phyloP scores from a whole-genome alignment of 2,888 invertebrate species.

The Pachydiplax longipennis region DNA sequence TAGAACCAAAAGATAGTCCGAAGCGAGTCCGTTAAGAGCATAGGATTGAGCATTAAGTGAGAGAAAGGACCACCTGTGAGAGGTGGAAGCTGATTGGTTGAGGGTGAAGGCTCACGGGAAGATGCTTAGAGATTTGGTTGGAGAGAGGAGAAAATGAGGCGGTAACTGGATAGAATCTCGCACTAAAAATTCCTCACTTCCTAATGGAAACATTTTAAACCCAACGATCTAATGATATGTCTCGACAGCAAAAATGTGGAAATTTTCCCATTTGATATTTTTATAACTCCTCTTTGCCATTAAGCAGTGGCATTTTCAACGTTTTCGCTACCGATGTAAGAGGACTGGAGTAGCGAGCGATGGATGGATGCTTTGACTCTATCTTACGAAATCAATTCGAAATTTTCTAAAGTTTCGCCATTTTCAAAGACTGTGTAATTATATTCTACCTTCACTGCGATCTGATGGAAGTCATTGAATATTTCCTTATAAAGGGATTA shows the following conservation, averaged over 20 bases:
- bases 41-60: background rate
- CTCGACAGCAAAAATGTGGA: background rate
- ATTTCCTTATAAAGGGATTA: too few species aligned
- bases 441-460: too few species aligned
- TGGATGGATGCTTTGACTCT: too few species aligned
- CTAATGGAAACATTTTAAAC: background rate
- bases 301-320: background rate
- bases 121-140: background rate
- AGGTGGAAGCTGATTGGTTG: background rate
- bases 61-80: background rate
- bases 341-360: too few species aligned
- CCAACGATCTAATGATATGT: background rate
- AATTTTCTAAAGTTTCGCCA: too few species aligned
- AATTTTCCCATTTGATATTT: background rate
- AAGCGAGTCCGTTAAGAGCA: background rate
- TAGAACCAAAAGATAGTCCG: background rate
- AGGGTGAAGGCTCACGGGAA: background rate
- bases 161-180: background rate
- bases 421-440: too few species aligned
- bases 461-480: too few species aligned
- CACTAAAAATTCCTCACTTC: slow-evolving; percentile 13
- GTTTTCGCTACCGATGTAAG: too few species aligned
- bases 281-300: background rate
- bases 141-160: background rate
- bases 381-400: too few species aligned